These are phyloP conservation scores for Zaprionus taronus DNA, from an alignment of 1,140 invertebrate genomes.

Conservation along the genomic window DNA sequence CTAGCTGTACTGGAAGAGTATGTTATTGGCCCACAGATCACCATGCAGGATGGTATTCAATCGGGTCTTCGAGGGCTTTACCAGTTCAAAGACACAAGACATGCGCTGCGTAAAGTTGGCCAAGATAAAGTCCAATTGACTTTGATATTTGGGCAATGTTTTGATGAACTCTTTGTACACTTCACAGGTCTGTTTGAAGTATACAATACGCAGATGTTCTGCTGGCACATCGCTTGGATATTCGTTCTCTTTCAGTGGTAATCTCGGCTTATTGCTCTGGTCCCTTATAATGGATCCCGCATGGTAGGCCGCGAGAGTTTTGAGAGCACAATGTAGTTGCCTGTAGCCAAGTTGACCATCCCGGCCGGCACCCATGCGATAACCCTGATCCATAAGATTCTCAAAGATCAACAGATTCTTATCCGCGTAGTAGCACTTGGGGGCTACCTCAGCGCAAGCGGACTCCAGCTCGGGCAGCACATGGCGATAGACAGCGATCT, in stretches of 20 bases:
- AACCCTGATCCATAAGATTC: constrained; percentile 83
- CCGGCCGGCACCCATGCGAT: constrained; percentile 73
- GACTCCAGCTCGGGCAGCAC: constrained; percentile 79
- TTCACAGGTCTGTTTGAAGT: constrained; percentile 84
- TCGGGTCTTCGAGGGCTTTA: constrained; percentile 85
- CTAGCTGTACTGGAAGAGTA: constrained; percentile 86
- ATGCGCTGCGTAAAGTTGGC: constrained; percentile 79
- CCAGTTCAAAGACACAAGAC: constrained; percentile 84
- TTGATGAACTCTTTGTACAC: constrained; percentile 85
- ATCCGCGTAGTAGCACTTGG: constrained; percentile 84
- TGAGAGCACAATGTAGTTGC: constrained; percentile 85
- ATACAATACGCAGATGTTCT: constrained; percentile 71
- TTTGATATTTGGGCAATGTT: constrained; percentile 69
- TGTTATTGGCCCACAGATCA: constrained; percentile 88
- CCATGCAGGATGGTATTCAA: constrained; percentile 87
- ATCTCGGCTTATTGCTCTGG: constrained; percentile 66
- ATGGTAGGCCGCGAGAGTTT: constrained; percentile 86
- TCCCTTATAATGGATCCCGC: constrained; percentile 86
- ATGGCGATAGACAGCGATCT: constrained; percentile 84
- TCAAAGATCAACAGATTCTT: constrained; percentile 85
- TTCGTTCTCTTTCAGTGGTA: constrained; percentile 86
- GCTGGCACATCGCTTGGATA: constrained; percentile 77
- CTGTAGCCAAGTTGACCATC: constrained; percentile 84
- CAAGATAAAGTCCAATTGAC: constrained; percentile 71
- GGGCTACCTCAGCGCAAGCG: constrained; percentile 65